These are phyloP conservation scores for Drosophila nr. perissopoda DNA, from an alignment of 2,888 invertebrate genomes.

Conservation along the genomic window DNA sequence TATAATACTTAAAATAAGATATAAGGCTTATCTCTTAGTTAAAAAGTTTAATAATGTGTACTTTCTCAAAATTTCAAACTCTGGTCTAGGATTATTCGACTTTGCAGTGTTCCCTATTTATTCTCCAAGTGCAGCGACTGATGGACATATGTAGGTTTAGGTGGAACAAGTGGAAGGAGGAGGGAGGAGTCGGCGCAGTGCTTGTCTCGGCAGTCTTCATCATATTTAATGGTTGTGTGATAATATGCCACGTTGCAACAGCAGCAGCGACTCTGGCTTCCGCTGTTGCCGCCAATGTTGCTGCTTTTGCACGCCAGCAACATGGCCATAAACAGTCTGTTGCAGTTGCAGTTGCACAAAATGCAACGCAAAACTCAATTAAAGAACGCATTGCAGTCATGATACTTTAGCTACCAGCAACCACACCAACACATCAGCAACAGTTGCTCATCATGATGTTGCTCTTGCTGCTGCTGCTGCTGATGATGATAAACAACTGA, in stretches of 20 bases:
- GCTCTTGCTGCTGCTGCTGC: constrained; percentile 12
- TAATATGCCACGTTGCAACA: constrained; percentile 76
- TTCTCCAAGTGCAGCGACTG: constrained; percentile 20
- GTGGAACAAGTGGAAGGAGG: not conserved
- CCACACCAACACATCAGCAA: constrained; percentile 44
- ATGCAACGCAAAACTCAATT: constrained; percentile 78
- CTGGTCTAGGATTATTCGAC: not conserved
- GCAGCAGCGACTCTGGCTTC: constrained; percentile 16
- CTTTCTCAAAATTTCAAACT: not conserved
- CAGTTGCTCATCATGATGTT: constrained; percentile 46
- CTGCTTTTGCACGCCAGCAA: constrained; percentile 41
- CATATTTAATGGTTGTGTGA: constrained; percentile 81
- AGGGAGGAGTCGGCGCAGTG: constrained; percentile 5
- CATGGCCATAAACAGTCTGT: constrained; percentile 77
- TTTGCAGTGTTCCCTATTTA: too few relatives aligned
- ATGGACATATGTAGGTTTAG: constrained; percentile 29
- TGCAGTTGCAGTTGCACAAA: constrained; percentile 66
- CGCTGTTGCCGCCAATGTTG: constrained; percentile 21
- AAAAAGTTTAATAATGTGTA: not conserved
- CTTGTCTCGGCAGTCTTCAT: constrained; percentile 74
- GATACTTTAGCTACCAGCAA: constrained; percentile 56
- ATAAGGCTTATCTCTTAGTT: not conserved
- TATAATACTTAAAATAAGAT: too few relatives aligned
- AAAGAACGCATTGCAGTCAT: constrained; percentile 79
- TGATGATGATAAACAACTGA: constrained; percentile 73